phyloP scores from a whole-genome alignment of 1,140 invertebrate genomes.

The Littorina saxatilis region DNA sequence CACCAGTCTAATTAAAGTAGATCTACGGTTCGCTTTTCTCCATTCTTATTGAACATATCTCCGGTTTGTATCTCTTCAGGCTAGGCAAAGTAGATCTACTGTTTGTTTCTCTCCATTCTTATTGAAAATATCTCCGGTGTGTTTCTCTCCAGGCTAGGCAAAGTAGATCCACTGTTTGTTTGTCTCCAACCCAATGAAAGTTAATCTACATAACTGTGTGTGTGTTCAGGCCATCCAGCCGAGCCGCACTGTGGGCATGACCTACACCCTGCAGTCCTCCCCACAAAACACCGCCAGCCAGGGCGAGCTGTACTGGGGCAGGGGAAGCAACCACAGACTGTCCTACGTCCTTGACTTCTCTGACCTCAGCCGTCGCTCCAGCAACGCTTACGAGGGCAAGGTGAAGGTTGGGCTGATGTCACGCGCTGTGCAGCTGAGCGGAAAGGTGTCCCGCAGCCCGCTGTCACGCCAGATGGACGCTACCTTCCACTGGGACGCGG shows the following conservation, averaged over 20 bases:
- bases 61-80: too few species aligned
- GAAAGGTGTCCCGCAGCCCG: constrained; percentile 8
- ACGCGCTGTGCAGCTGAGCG: constrained; percentile 50
- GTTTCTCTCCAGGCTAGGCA: too few species aligned
- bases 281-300: not conserved
- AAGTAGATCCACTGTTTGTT: too few species aligned
- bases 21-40: too few species aligned
- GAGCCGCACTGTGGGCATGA: constrained; percentile 34
- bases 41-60: too few species aligned
- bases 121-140: too few species aligned
- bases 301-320: constrained; percentile 18
- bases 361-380: constrained; percentile 32
- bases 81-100: too few species aligned
- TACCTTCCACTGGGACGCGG: constrained; percentile 61
- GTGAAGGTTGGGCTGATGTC: constrained; percentile 40
- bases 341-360: constrained; percentile 40
- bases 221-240: constrained; percentile 31
- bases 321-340: constrained; percentile 28
- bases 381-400: constrained; percentile 29
- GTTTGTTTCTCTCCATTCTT: too few species aligned
- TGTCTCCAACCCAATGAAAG: too few species aligned
- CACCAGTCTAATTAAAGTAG: too few species aligned
- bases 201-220: too few species aligned
- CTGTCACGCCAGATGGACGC: constrained; percentile 41
- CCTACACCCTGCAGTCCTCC: not conserved